Conservation (phyloP, 2,888 invertebrate species). For the Sesia bembeciformis region DNA sequence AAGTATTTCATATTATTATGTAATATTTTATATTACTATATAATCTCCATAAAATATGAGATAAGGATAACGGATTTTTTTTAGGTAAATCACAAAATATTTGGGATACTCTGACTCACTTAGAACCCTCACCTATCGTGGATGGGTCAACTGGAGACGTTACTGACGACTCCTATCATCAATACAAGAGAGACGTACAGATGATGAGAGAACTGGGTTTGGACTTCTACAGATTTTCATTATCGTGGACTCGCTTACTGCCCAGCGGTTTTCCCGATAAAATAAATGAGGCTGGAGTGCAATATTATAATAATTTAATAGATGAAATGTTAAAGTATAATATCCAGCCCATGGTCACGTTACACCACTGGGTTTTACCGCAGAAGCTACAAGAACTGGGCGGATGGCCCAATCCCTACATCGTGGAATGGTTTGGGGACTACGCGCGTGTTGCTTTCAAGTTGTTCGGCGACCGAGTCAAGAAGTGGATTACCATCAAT, state of each 20-base stretch:
- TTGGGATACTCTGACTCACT: slow-evolving; percentile 76
- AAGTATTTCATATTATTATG: no score
- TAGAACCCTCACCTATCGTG: slow-evolving; percentile 47
- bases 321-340: slow-evolving; percentile 71
- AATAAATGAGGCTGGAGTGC: slow-evolving; percentile 74
- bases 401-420: slow-evolving; percentile 55
- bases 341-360: slow-evolving; percentile 73
- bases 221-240: neutral
- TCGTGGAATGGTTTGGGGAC: slow-evolving; percentile 52
- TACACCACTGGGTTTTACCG: slow-evolving; percentile 67
- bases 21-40: neutral
- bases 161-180: slow-evolving; percentile 65
- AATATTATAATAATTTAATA: slow-evolving; percentile 77
- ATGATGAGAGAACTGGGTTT: slow-evolving; percentile 6
- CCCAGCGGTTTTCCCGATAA: slow-evolving; percentile 35
- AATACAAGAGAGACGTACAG: neutral
- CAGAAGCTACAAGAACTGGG: slow-evolving; percentile 62
- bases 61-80: slow-evolving; percentile 3
- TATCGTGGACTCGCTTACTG: slow-evolving; percentile 1
- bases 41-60: neutral
- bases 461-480: slow-evolving; percentile 57
- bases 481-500: slow-evolving; percentile 73
- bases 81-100: slow-evolving; percentile 72
- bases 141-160: slow-evolving; percentile 74
- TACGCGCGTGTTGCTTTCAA: slow-evolving; percentile 48